Percentiles rank a stretch among this genome's conserved stretches.
Evolutionary conservation across 2,113 vertebrate genomes (phyloP).

Genomic region (Laterallus jamaicensis): DNA sequence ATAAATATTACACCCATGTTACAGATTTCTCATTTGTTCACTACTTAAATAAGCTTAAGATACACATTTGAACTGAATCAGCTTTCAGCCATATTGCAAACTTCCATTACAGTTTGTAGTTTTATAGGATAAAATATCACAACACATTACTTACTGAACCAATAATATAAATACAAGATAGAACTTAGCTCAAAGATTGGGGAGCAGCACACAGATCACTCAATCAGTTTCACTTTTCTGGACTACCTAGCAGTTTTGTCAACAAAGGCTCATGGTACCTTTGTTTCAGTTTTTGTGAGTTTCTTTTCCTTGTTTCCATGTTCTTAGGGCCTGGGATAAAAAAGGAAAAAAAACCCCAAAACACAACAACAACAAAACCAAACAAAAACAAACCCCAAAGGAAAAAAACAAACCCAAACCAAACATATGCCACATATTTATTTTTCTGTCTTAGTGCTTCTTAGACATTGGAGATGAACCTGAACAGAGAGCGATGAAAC

Average conservation of each 20-base stretch:
- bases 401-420: too few species aligned
- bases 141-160: not conserved
- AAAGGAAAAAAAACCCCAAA: too few species aligned
- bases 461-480: not conserved
- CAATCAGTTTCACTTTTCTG: not conserved
- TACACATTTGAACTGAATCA: not conserved
- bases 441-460: not conserved
- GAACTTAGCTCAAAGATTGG: not conserved
- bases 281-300: not conserved
- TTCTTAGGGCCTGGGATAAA: not conserved
- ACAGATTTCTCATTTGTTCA: slow-evolving; percentile 9
- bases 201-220: not conserved
- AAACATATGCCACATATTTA: not conserved
- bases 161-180: not conserved
- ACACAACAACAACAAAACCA: too few species aligned
- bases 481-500: not conserved
- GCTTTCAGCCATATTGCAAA: not conserved
- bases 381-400: too few species aligned
- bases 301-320: not conserved
- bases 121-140: not conserved
- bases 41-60: not conserved
- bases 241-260: not conserved
- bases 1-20: not conserved
- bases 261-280: not conserved
- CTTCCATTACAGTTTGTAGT: not conserved